Conservation (phyloP, 2,113 vertebrate species). For the Acrocephalus arundinaceus region DNA sequence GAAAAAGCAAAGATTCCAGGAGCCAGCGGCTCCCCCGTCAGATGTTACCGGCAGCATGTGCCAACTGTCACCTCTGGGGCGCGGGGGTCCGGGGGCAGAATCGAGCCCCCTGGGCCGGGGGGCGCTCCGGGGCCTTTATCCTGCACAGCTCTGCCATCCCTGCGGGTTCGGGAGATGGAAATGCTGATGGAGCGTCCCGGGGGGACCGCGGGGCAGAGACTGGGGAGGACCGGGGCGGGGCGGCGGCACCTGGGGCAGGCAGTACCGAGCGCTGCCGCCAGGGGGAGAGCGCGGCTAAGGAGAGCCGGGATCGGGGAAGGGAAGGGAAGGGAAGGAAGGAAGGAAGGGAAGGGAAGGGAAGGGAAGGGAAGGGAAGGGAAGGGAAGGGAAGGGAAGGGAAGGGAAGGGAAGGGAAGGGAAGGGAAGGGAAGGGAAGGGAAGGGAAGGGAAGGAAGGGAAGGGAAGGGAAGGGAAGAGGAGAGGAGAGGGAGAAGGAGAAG, state of each 20-base stretch:
- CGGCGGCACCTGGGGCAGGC: neutral
- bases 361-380: neutral
- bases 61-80: neutral
- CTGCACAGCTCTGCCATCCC: neutral
- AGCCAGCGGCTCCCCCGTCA: neutral
- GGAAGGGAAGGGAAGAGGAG: too few relatives aligned
- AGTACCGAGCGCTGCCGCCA: neutral
- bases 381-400: too few relatives aligned
- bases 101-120: too few relatives aligned
- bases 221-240: neutral
- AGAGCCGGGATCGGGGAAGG: neutral
- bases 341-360: fast-evolving
- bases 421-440: too few relatives aligned
- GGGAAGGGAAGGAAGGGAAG: too few relatives aligned
- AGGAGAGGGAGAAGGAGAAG: too few relatives aligned
- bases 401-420: fast-evolving
- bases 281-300: constrained; percentile 5
- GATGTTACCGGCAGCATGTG: neutral
- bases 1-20: neutral
- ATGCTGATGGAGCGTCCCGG: neutral
- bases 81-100: too few relatives aligned
- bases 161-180: neutral
- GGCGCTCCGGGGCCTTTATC: too few relatives aligned
- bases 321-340: fast-evolving
- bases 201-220: neutral